Conservation (phyloP, 2,113 vertebrate genomes). For the Oncorhynchus mykiss region DNA sequence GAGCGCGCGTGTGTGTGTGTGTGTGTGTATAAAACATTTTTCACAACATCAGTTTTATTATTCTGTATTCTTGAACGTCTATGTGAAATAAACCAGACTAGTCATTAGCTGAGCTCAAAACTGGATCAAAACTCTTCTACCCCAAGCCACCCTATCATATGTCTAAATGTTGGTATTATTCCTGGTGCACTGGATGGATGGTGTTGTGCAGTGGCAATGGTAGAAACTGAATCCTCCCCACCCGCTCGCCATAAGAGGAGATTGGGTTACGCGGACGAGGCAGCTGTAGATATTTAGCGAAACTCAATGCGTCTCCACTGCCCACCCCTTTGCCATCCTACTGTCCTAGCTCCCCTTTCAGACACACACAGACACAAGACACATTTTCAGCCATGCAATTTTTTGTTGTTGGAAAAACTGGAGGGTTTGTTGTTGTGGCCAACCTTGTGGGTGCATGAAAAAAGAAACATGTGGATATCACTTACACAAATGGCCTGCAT, state of each 20-base stretch:
- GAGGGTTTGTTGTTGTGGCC: constrained; percentile 75
- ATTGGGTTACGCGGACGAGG: constrained; percentile 82
- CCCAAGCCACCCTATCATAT: constrained; percentile 21
- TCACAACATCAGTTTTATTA: too few relatives aligned
- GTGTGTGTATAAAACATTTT: too few relatives aligned
- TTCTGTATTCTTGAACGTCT: too few relatives aligned
- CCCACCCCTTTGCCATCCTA: constrained; percentile 58
- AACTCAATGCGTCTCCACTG: constrained; percentile 78
- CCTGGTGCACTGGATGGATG: constrained; percentile 14
- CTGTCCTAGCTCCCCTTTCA: constrained; percentile 64
- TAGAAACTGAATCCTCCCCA: constrained; percentile 70
- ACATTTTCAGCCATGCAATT: constrained; percentile 66
- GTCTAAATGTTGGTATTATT: constrained; percentile 8
- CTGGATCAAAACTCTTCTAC: background rate
- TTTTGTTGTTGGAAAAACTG: constrained; percentile 71
- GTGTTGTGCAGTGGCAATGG: constrained; percentile 73
- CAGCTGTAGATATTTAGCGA: constrained; percentile 87
- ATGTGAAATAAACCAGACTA: too few relatives aligned
- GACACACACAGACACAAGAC: constrained; percentile 71
- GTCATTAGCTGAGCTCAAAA: background rate
- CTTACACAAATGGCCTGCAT: constrained; percentile 63
- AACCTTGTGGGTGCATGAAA: constrained; percentile 78
- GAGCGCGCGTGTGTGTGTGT: too few relatives aligned
- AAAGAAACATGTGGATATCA: constrained; percentile 71
- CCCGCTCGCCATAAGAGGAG: constrained; percentile 81